Evolutionary conservation across 2,113 vertebrate species (phyloP), one percentile per base, ranked within the genome.

Genomic region (Ariopsis seemanni): DNA sequence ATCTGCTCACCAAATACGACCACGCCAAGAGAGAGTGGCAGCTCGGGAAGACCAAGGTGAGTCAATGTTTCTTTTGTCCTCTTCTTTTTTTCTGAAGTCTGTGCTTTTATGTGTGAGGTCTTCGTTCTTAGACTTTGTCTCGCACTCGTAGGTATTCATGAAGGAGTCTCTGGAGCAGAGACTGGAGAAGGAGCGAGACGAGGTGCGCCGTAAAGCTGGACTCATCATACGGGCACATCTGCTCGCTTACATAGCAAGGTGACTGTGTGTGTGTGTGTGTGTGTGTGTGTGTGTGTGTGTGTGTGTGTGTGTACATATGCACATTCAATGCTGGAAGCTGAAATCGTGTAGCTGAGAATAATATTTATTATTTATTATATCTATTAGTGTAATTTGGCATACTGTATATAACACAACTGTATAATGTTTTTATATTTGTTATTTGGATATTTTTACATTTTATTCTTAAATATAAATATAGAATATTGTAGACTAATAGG

Each of bases 241-340:
- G 65, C 97, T 97, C 89, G 95, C 97, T 90, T 98, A 97, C 93
- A 97, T 94, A 85, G 96, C 97, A 92, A 97, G 96, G 97, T 98
- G 94, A 94, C 93, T 57, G 74, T 60, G 12, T 53, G 55, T 72
- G 62, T 58, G 53, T 86, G 30, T 79, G 71, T 52, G 25, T 62
- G 1, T n/a, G 6, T 42, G 2, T 72, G 17, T 69, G 0, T 4
- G 12, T 69, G 2, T 34, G 34, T 34, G 34, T 34, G 34, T 34
- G 34, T 34, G 34, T 34, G 34, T 34, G 34, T 34, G 34, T n/a
- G 15, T 2, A 65, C 58, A 25, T 20, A 7, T 18, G 14, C 57
- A 4, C 57, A 58, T 58, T 63, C 25, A 63, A 22, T 63, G 60
- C 2, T 63, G 58, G 15, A 20, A 65, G 1, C 22, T 69, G 27